Conservation (phyloP, 1,140 invertebrate species). For the Drosophila kikkawai region DNA sequence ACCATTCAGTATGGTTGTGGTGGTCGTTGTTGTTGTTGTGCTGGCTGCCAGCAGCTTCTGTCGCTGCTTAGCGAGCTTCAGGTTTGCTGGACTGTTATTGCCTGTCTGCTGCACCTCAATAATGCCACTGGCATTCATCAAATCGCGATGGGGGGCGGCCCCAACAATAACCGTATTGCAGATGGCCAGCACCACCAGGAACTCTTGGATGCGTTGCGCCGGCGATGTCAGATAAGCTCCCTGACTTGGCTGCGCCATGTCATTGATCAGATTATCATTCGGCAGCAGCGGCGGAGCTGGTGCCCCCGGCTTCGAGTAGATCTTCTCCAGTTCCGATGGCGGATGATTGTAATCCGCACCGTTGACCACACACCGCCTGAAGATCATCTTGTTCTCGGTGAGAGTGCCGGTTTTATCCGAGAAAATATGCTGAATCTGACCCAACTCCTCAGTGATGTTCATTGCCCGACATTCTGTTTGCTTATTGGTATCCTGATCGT, state of each 20-base stretch:
- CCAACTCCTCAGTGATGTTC: conserved; percentile 98
- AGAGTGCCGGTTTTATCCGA: conserved; percentile 99
- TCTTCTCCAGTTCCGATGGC: conserved; percentile 87
- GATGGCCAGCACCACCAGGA: conserved; percentile 95
- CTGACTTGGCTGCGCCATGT: conserved; percentile 85
- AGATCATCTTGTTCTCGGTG: conserved; percentile 99
- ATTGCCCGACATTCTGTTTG: conserved; percentile 96
- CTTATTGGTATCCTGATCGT: conserved; percentile 93
- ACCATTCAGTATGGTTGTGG: conserved; percentile 63
- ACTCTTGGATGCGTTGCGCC: conserved; percentile 91
- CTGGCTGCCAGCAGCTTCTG: conserved; percentile 39
- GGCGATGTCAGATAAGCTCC: conserved; percentile 74
- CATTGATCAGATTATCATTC: conserved; percentile 89
- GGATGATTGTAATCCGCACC: conserved; percentile 95
- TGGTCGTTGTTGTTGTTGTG: conserved; percentile 52
- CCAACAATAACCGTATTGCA: conserved; percentile 99
- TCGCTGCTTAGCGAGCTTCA: conserved; percentile 55
- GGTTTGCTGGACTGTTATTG: conserved; percentile 36
- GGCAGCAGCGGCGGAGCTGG: conserved; percentile 87
- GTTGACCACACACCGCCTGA: conserved; percentile 94
- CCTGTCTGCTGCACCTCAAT: conserved; percentile 86
- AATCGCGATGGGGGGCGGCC: conserved; percentile 94
- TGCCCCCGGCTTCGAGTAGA: conserved; percentile 85
- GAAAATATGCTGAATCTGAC: conserved; percentile 98
- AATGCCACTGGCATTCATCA: conserved; percentile 93